phyloP scores from a whole-genome alignment of 2,888 invertebrate species.

The Conus canariensis region DNA sequence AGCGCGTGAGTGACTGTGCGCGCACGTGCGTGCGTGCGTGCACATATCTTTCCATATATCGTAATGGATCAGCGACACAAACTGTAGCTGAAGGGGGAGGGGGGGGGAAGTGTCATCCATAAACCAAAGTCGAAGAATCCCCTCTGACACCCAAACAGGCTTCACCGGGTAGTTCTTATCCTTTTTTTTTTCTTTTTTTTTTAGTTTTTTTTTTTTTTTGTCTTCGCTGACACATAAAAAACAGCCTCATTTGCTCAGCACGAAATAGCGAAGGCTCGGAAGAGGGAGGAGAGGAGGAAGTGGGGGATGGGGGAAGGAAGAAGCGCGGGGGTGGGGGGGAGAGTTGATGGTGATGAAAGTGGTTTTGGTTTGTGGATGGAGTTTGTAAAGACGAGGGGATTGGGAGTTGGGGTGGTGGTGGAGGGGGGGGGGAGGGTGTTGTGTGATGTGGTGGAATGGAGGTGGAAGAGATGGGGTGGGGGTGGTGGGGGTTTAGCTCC shows the following conservation, averaged over 20 bases:
- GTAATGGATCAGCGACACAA: too few relatives aligned
- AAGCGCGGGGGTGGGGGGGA: background rate
- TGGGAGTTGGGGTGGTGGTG: background rate
- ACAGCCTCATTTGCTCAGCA: constrained; percentile 1
- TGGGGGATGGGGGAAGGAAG: background rate
- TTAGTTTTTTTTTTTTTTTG: background rate
- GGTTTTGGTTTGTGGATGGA: too few relatives aligned
- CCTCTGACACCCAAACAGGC: background rate
- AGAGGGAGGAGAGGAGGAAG: background rate
- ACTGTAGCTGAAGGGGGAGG: too few relatives aligned
- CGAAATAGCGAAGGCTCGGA: background rate
- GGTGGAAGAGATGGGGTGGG: background rate
- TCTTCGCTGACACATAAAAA: background rate
- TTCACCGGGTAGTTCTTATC: background rate
- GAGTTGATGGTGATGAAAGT: background rate
- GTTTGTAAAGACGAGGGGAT: background rate
- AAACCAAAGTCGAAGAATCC: background rate
- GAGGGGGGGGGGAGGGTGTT: background rate
- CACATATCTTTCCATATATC: too few relatives aligned
- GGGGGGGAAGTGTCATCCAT: background rate
- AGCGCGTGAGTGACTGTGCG: background rate
- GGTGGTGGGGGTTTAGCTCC: background rate
- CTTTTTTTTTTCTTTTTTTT: background rate
- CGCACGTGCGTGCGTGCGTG: background rate
- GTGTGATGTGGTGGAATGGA: background rate